Evolutionary conservation across 2,113 vertebrate genomes (phyloP), one percentile per base, ranked within the genome.

Genomic region (Callipepla squamata): DNA sequence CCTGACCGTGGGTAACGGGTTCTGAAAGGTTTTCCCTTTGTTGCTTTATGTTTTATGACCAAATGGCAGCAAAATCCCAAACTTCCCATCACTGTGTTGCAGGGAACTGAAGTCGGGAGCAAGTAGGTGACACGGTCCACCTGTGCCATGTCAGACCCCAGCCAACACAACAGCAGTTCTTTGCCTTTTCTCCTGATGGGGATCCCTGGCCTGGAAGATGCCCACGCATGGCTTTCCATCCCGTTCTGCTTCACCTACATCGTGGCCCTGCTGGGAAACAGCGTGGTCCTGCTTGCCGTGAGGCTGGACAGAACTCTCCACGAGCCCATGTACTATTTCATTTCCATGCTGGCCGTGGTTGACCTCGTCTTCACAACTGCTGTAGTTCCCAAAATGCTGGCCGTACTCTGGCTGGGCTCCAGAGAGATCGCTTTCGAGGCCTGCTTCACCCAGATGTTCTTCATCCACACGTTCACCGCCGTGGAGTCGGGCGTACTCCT

Each of bases 391-490:
- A 93, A 93, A 65, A 94, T 96, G 94, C 67, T 96, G 36, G 40
- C 30, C 3, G 28, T 95, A 9, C 93, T 97, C 84, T 96, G 94
- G 63, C 9, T 45, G 40, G 81, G 73, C 25, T 85, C 45, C 7
- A 93, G 87, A 30, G 78, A 92, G n/a, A 83, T 94, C 61, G 83
- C 80, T 4, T 92, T 95, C 6, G 61, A 89, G 36, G 93, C 91
- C 11, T 98, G 96, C 66, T 95, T 97, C 69, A 68, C 69, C 38
- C 97, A 97, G 80, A 93, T 97, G 94, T 97, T 98, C 72, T 96
- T 96, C 79, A 96, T 96, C 47, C 97, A 97, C 78, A 96, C 95
- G 2, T 95, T 69, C 80, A 90, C 93, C 11, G 85, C 93, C 1
- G 85, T 86, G 25, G 96, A 97, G 87, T 96, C 96, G 4, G 93